Percentiles rank a stretch among this genome's conserved stretches.
These are phyloP conservation scores for Aurelia sp. DNA, from an alignment of 30 jellyfish, hydroid and myxozoan species.

Conservation along the genomic window DNA sequence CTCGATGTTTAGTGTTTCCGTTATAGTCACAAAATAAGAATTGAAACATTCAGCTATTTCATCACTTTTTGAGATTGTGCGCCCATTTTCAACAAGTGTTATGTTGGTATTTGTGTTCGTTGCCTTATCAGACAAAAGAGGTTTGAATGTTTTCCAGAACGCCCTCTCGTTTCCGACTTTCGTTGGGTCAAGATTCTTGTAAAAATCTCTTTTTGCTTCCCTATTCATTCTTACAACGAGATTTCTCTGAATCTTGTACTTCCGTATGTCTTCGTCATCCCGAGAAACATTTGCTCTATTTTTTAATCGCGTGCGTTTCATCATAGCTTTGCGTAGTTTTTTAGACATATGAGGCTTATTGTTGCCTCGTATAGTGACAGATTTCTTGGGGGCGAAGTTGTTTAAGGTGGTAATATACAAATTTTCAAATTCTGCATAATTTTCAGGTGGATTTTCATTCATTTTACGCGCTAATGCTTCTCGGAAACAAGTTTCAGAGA, in stretches of 20 bases:
- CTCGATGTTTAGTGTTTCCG: too few species aligned
- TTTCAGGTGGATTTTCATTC: neutral
- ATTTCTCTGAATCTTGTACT: neutral
- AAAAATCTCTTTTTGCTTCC: slow-evolving; percentile 2
- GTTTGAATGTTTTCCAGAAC: slow-evolving; percentile 14
- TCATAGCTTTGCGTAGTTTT: slow-evolving; percentile 16
- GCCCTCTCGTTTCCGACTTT: neutral
- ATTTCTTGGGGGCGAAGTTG: slow-evolving; percentile 6
- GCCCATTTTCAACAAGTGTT: too few species aligned
- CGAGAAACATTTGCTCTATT: slow-evolving; percentile 11
- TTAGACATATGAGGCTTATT: slow-evolving; percentile 33
- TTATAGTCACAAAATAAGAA: too few species aligned
- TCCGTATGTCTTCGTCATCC: neutral
- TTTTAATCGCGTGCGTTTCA: neutral
- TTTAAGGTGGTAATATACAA: neutral
- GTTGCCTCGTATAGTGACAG: slow-evolving; percentile 16
- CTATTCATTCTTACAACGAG: too few species aligned
- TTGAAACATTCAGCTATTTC: too few species aligned
- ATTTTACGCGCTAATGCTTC: neutral
- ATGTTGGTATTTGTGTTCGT: too few species aligned
- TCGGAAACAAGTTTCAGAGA: neutral
- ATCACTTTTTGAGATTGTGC: too few species aligned
- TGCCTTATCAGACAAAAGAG: slow-evolving; percentile 5
- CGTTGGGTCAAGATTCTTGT: neutral
- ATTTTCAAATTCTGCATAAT: slow-evolving; percentile 12